A percentile compares a stretch with the other conserved stretches of the same genome.
phyloP scores from a whole-genome alignment of 2,113 vertebrate genomes.

The Capricornis sumatraensis region DNA sequence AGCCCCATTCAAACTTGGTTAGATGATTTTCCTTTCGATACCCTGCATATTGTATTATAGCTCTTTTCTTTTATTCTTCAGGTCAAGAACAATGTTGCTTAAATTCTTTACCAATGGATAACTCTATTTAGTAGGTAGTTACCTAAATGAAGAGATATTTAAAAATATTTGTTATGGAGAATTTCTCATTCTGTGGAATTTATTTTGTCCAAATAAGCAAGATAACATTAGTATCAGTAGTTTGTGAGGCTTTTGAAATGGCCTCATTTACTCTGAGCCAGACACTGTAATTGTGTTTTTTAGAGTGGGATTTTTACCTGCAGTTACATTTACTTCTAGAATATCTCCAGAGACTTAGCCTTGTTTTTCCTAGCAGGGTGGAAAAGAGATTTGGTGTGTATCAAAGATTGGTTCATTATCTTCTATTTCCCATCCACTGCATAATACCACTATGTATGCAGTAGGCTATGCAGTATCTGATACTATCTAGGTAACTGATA shows the following conservation, averaged over 20 bases:
- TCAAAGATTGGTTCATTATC: constrained; percentile 7
- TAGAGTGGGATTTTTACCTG: neutral
- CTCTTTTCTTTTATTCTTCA: neutral
- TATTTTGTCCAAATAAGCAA: constrained; percentile 29
- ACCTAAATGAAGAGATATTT: constrained; percentile 19
- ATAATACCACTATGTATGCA: neutral
- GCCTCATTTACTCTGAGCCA: neutral
- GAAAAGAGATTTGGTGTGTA: constrained; percentile 18
- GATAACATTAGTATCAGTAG: neutral
- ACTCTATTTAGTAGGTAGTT: neutral
- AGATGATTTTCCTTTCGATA: neutral
- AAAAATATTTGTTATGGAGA: constrained; percentile 10
- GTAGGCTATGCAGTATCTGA: neutral
- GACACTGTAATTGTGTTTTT: constrained; percentile 21
- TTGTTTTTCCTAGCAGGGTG: constrained; percentile 29
- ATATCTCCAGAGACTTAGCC: neutral
- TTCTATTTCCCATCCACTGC: neutral
- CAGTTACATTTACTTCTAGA: constrained; percentile 44
- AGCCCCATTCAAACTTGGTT: neutral
- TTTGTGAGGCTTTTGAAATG: constrained; percentile 32
- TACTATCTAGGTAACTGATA: neutral
- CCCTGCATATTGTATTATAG: neutral
- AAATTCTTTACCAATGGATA: neutral
- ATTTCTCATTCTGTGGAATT: neutral
- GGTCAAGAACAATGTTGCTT: neutral